Evolutionary conservation across 2,888 invertebrate genomes (phyloP).

Genomic region (Mesorhabditis spiculigera): DNA sequence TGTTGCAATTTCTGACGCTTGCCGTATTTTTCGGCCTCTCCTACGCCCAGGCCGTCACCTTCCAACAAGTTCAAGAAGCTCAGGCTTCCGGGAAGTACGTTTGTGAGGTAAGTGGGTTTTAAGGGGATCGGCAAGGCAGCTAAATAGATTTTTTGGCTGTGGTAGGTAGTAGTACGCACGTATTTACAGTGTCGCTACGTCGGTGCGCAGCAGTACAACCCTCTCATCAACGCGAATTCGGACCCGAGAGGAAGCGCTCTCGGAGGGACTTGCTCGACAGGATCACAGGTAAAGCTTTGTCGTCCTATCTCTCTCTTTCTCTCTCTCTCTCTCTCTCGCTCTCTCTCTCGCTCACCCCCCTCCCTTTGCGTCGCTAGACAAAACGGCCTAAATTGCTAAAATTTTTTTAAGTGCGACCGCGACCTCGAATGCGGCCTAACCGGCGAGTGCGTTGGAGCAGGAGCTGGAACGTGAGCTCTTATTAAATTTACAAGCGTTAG

Average conservation of each 20-base stretch:
- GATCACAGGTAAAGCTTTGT: background rate
- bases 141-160: background rate
- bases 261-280: background rate
- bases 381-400: background rate
- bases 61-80: background rate
- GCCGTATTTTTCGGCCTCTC: background rate
- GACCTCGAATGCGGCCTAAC: background rate
- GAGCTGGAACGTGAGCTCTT: background rate
- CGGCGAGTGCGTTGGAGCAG: background rate
- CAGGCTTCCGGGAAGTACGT: background rate
- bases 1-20: background rate
- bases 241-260: background rate
- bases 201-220: background rate
- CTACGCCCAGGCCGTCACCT: slow-evolving; percentile 1
- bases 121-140: background rate
- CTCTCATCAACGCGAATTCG: background rate
- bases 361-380: no score
- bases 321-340: no score
- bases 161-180: background rate
- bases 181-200: background rate
- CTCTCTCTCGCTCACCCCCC: no score
- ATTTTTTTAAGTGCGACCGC: background rate
- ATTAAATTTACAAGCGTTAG: background rate
- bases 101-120: background rate
- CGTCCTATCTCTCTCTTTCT: background rate